Evolutionary conservation across 2,113 vertebrate species (phyloP).

Genomic region (Ivindomyrus marchei): DNA sequence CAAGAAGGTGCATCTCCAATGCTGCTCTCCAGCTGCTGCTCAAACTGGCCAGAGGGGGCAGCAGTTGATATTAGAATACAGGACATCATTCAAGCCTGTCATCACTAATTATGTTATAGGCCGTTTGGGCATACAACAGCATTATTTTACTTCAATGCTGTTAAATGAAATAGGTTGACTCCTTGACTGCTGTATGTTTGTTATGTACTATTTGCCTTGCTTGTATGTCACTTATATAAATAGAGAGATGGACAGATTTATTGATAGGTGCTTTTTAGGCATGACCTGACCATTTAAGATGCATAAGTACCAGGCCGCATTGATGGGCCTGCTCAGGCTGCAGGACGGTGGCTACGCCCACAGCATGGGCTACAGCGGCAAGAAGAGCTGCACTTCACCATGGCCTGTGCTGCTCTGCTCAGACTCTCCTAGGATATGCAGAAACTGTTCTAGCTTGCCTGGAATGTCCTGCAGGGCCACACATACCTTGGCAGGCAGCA

Average conservation of each 20-base stretch:
- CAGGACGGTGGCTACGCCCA: background rate
- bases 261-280: background rate
- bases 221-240: background rate
- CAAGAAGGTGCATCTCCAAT: conserved; percentile 75
- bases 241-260: background rate
- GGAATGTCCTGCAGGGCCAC: background rate
- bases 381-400: background rate
- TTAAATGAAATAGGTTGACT: background rate
- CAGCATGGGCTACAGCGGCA: background rate
- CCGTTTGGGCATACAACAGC: background rate
- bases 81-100: background rate
- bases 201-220: background rate
- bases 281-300: background rate
- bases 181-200: background rate
- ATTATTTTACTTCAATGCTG: background rate
- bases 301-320: background rate
- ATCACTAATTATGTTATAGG: background rate
- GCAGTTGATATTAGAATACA: background rate
- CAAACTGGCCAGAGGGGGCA: conserved; percentile 55
- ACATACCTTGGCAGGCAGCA: background rate
- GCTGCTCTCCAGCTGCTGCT: conserved; percentile 77
- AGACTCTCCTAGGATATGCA: background rate
- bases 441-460: background rate
- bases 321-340: background rate
- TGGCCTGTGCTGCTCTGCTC: background rate